phyloP scores from a whole-genome alignment of 2,797 vertebrate species.

The Bradypodion ventrale region DNA sequence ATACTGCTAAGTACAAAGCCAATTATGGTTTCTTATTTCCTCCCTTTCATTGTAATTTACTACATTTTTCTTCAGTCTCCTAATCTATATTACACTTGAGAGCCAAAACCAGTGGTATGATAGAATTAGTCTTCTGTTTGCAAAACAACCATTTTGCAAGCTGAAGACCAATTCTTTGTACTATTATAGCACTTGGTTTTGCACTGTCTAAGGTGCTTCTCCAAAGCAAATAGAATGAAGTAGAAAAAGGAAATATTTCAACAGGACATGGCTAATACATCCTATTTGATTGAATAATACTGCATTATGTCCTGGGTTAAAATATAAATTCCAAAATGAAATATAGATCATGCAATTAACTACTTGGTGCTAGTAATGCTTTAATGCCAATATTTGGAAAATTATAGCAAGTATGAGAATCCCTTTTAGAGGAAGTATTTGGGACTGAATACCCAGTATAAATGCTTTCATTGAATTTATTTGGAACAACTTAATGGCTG shows the following conservation, averaged over 20 bases:
- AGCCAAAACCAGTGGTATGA: too few relatives aligned
- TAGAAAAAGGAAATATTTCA: not conserved
- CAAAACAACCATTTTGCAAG: not conserved
- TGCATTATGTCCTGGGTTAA: not conserved
- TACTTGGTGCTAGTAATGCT: constrained; percentile 2
- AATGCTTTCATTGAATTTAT: constrained; percentile 56
- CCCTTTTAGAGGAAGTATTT: constrained; percentile 34
- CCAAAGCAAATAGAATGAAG: fast-evolving
- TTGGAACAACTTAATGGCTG: constrained; percentile 58
- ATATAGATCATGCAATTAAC: not conserved
- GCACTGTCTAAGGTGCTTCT: constrained; percentile 54
- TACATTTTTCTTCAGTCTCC: not conserved
- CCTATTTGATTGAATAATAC: not conserved
- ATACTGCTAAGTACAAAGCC: not conserved
- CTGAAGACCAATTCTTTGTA: fast-evolving
- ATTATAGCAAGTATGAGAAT: constrained; percentile 51
- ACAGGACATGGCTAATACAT: not conserved
- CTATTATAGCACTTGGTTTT: fast-evolving
- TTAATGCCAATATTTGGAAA: constrained; percentile 36
- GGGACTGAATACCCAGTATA: constrained; percentile 41
- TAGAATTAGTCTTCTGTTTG: too few relatives aligned
- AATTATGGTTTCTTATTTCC: not conserved
- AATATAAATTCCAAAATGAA: not conserved
- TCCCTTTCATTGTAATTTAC: not conserved
- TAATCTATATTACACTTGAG: not conserved